These are phyloP conservation scores for Baryphthengus martii DNA, from an alignment of 2,113 vertebrate species.

Conservation along the genomic window DNA sequence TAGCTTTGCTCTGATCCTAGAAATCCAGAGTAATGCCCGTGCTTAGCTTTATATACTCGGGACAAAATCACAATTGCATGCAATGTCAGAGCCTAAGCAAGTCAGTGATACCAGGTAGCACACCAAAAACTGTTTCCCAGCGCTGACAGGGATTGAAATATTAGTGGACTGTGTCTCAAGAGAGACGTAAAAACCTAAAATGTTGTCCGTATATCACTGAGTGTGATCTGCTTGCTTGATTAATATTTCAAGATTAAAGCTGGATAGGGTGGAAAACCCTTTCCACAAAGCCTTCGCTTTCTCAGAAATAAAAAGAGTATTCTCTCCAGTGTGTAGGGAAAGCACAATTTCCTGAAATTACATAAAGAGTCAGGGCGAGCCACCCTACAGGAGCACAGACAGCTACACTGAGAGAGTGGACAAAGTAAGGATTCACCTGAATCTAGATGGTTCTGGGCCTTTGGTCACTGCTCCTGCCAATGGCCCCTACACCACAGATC, in stretches of 20 bases:
- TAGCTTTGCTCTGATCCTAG: background rate
- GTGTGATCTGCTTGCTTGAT: background rate
- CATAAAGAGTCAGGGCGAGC: background rate
- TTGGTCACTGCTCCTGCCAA: background rate
- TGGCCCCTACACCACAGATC: background rate
- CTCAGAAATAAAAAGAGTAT: background rate
- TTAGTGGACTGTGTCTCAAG: background rate
- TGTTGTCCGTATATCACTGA: background rate
- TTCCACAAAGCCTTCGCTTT: background rate
- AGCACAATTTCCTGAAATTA: background rate
- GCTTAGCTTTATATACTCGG: background rate
- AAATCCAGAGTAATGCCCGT: background rate
- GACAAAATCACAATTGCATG: background rate
- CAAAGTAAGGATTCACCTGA: background rate
- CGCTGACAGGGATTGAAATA: background rate
- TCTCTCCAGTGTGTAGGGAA: background rate
- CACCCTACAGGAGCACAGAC: background rate
- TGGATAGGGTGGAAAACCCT: background rate
- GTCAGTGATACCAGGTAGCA: background rate
- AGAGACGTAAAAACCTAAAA: background rate
- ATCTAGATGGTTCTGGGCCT: background rate
- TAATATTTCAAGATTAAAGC: background rate
- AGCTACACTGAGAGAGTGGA: background rate
- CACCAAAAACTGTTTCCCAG: background rate
- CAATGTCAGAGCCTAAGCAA: background rate